Evolutionary conservation across 2,113 vertebrate species (phyloP).

Genomic region (Empidonax alnorum): DNA sequence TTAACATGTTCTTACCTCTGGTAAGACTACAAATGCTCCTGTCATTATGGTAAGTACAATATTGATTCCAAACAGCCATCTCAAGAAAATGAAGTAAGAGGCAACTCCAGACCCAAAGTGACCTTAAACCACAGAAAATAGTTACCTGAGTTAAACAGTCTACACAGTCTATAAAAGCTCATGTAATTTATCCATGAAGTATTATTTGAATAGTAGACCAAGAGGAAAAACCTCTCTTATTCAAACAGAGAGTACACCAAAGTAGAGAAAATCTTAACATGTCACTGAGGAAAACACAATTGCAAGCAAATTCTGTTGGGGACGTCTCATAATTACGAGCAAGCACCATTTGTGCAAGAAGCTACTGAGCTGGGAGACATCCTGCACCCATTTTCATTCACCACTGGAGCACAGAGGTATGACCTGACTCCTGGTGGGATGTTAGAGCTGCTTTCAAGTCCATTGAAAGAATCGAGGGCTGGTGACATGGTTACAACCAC

Average conservation of each 20-base stretch:
- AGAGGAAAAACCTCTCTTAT: background rate
- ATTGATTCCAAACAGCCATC: conserved; percentile 98
- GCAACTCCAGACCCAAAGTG: conserved; percentile 98
- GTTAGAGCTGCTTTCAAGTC: background rate
- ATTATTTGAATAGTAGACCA: background rate
- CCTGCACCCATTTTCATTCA: background rate
- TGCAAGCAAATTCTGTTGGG: background rate
- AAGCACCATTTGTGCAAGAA: background rate
- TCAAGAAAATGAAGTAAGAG: conserved; percentile 97
- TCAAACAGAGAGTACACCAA: background rate
- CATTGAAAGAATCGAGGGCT: background rate
- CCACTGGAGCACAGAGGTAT: background rate
- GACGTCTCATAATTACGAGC: background rate
- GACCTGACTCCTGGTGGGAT: background rate
- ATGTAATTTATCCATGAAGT: background rate
- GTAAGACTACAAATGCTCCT: conserved; percentile 93
- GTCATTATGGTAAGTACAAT: conserved; percentile 95
- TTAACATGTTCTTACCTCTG: conserved; percentile 83
- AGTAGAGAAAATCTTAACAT: background rate
- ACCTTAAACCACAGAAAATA: conserved; percentile 76
- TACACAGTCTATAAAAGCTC: background rate
- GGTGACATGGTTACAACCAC: background rate
- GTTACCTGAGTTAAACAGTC: background rate
- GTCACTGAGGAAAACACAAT: background rate
- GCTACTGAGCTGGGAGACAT: background rate